These are phyloP conservation scores for Triplophysa dalaica DNA, from an alignment of 2,113 vertebrate species.

Conservation along the genomic window DNA sequence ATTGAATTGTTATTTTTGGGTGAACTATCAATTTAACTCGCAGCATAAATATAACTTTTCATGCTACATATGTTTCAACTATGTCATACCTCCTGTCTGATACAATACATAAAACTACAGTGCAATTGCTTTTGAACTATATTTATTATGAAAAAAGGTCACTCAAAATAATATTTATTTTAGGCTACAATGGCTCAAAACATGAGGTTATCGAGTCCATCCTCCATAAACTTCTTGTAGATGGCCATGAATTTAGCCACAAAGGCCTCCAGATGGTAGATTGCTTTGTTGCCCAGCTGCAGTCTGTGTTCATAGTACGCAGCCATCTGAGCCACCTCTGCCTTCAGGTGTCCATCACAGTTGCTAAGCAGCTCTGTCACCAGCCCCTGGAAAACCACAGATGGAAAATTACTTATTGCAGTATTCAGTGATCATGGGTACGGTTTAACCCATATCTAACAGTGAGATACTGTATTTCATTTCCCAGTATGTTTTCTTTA, in stretches of 20 bases:
- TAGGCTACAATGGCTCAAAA: slow-evolving; percentile 72
- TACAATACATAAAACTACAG: background rate
- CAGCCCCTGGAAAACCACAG: slow-evolving; percentile 76
- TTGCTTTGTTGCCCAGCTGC: slow-evolving; percentile 92
- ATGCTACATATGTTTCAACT: background rate
- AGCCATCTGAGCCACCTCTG: slow-evolving; percentile 90
- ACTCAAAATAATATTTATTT: background rate
- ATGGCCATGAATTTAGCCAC: slow-evolving; percentile 97
- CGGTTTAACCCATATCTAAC: background rate
- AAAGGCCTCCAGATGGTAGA: slow-evolving; percentile 98
- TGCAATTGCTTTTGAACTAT: background rate
- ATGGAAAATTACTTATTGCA: background rate
- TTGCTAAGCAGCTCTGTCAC: slow-evolving; percentile 89
- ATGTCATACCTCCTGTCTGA: background rate
- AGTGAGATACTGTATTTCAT: too few species aligned
- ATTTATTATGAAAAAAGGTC: slow-evolving; percentile 47
- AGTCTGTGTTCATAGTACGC: slow-evolving; percentile 93
- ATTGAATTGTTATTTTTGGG: background rate
- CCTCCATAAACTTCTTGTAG: slow-evolving; percentile 99
- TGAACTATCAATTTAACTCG: background rate
- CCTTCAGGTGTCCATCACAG: slow-evolving; percentile 96
- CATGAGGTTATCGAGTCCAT: slow-evolving; percentile 92
- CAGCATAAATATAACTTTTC: background rate
- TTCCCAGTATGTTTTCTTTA: background rate
- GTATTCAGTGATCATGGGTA: background rate